phyloP scores from a whole-genome alignment of 2,113 vertebrate species.

The Nesoenas mayeri region DNA sequence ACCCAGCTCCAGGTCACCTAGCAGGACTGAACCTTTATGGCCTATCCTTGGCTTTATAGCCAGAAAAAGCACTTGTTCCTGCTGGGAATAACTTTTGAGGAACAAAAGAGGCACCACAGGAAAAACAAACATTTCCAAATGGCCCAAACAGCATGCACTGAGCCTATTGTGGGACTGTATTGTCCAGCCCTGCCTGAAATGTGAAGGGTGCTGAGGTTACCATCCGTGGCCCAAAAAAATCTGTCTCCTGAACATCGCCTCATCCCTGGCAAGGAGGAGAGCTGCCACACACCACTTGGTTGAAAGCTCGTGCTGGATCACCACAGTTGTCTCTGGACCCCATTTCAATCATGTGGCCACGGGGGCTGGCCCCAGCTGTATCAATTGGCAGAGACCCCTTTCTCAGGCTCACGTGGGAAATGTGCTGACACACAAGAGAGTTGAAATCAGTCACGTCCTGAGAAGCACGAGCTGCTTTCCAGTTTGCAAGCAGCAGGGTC shows the following conservation, averaged over 20 bases:
- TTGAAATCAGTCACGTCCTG: background rate
- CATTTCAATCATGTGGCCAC: accelerated
- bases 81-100: background rate
- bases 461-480: background rate
- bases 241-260: background rate
- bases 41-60: background rate
- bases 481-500: background rate
- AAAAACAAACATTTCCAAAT: background rate
- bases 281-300: accelerated
- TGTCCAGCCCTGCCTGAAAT: background rate
- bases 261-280: background rate
- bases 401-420: background rate
- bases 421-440: background rate
- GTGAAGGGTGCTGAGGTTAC: background rate
- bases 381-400: background rate
- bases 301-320: accelerated
- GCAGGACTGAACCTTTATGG: background rate
- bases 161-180: background rate
- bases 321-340: accelerated
- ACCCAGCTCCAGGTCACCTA: background rate
- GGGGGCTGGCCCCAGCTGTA: background rate
- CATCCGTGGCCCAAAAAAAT: background rate
- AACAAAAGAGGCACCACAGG: background rate
- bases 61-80: background rate
- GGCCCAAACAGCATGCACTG: accelerated